Percentiles rank a stretch among this genome's conserved stretches.
phyloP scores from a whole-genome alignment of 2,888 invertebrate species.

The Aphodius granarius region DNA sequence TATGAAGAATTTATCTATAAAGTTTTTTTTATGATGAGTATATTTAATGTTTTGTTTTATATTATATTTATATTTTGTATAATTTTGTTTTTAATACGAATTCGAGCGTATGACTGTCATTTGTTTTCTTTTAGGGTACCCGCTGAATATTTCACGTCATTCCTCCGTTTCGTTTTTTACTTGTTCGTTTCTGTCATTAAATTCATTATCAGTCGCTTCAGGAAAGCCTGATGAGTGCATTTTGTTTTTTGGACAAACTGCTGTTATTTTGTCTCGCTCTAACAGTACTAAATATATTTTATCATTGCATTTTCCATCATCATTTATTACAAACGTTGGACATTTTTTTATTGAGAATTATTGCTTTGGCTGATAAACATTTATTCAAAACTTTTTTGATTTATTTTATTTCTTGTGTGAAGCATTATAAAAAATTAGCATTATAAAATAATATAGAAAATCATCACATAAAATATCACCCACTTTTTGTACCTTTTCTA shows the following conservation, averaged over 20 bases:
- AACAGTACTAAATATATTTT: neutral
- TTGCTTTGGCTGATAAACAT: neutral
- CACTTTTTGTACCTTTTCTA: neutral
- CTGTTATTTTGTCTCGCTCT: neutral
- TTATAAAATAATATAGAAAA: too few species aligned
- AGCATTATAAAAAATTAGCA: too few species aligned
- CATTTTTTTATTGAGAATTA: neutral
- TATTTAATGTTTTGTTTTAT: constrained; percentile 1
- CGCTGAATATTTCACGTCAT: neutral
- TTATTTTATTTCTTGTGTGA: too few species aligned
- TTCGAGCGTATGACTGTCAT: neutral
- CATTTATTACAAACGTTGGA: neutral
- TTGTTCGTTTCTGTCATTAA: constrained; percentile 1
- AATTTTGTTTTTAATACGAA: too few species aligned
- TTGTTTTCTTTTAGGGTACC: constrained; percentile 13
- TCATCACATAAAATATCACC: neutral
- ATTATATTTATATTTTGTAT: neutral
- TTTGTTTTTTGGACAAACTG: neutral
- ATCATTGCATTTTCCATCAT: neutral
- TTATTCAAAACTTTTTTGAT: too few species aligned
- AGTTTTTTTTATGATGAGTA: too few species aligned
- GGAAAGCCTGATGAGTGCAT: neutral
- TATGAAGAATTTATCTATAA: too few species aligned
- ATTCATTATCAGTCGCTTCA: constrained; percentile 4
- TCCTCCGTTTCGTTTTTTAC: neutral